These are phyloP conservation scores for Phaethon lepturus DNA, from an alignment of 2,113 vertebrate species.

Conservation along the genomic window DNA sequence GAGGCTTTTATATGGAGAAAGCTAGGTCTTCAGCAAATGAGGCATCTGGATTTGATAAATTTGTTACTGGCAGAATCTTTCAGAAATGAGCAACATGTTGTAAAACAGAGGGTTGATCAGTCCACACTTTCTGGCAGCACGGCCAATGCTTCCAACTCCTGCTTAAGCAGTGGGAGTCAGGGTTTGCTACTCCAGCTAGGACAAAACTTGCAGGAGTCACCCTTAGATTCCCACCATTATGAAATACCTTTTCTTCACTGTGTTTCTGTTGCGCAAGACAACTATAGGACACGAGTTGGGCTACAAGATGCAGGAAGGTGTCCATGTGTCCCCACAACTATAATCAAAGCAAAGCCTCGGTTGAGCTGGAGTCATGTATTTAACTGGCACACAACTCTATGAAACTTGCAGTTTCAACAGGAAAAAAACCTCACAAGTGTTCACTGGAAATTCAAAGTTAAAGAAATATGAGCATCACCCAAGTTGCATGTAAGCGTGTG, in stretches of 20 bases:
- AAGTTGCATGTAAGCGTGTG: rapidly evolving
- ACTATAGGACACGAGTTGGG: background rate
- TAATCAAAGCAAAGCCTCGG: background rate
- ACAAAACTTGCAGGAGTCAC: background rate
- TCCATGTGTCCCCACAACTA: background rate
- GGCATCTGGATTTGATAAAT: conserved; percentile 42
- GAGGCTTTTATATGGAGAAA: background rate
- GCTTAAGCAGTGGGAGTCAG: background rate
- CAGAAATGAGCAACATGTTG: background rate
- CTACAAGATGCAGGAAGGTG: background rate
- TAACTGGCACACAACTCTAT: background rate
- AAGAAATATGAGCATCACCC: background rate
- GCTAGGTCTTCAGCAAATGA: background rate
- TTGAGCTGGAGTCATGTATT: rapidly evolving
- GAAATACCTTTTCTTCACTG: background rate
- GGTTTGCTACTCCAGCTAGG: background rate
- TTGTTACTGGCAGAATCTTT: background rate
- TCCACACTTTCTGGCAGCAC: background rate
- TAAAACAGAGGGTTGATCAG: background rate
- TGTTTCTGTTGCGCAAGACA: background rate
- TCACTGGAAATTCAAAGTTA: background rate
- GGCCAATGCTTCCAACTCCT: background rate
- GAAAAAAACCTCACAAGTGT: background rate
- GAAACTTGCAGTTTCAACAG: background rate
- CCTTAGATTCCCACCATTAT: background rate